phyloP scores from a whole-genome alignment of 2,888 invertebrate species.

The Acrobasis suavella region DNA sequence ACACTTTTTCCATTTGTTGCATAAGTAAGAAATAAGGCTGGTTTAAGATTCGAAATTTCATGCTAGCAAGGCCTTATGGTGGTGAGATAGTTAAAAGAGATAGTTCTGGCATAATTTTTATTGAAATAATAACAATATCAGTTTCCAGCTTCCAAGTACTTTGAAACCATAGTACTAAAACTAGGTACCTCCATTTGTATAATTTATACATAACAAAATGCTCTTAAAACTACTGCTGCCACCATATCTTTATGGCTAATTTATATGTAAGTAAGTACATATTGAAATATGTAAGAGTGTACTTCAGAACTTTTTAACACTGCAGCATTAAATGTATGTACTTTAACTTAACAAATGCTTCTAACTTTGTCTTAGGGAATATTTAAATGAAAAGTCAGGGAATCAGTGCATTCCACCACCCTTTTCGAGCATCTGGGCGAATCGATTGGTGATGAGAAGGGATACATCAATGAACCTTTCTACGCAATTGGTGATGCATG shows the following conservation, averaged over 20 bases:
- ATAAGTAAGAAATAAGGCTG: too few relatives aligned
- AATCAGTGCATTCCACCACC: conserved; percentile 81
- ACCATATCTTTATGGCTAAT: conserved; percentile 5
- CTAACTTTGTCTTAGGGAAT: conserved; percentile 6
- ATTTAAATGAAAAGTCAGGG: conserved; percentile 11
- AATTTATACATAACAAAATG: conserved; percentile 16
- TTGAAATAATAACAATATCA: conserved; percentile 12
- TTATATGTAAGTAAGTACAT: background rate
- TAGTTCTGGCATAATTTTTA: background rate
- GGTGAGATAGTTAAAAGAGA: background rate
- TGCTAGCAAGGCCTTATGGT: too few relatives aligned
- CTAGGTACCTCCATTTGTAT: background rate
- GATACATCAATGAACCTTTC: conserved; percentile 97
- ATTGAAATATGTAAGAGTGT: background rate
- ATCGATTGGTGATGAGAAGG: conserved; percentile 92
- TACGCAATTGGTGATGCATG: conserved; percentile 95
- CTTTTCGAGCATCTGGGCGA: conserved; percentile 92
- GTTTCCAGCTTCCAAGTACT: conserved; percentile 3
- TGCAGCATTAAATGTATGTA: background rate
- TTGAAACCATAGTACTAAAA: conserved; percentile 1
- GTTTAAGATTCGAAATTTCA: too few relatives aligned
- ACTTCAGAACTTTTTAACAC: background rate
- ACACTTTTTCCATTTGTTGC: too few relatives aligned
- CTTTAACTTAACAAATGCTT: conserved; percentile 3
- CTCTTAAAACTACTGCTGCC: conserved; percentile 18